Percentiles rank a stretch among this genome's conserved stretches.
phyloP scores from a whole-genome alignment of 2,888 invertebrate genomes.

The Dimorphilus gyrociliatus region DNA sequence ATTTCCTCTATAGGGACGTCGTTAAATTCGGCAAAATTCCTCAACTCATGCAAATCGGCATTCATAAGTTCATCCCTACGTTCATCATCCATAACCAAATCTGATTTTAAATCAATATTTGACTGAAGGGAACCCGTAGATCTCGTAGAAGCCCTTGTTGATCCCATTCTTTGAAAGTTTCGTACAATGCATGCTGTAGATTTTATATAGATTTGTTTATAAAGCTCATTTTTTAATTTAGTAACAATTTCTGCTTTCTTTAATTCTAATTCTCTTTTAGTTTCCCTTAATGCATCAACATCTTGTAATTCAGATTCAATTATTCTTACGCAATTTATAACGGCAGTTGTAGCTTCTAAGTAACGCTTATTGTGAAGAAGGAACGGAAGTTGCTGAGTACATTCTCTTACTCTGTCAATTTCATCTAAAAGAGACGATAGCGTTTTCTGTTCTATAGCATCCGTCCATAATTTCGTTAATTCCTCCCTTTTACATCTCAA shows the following conservation, averaged over 20 bases:
- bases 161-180: slow-evolving; percentile 23
- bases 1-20: slow-evolving; percentile 23
- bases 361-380: neutral
- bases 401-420: slow-evolving; percentile 48
- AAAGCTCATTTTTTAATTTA: slow-evolving; percentile 50
- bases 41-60: neutral
- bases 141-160: slow-evolving; percentile 40
- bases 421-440: slow-evolving; percentile 71
- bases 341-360: too few species aligned
- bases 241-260: slow-evolving; percentile 44
- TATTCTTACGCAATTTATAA: too few species aligned
- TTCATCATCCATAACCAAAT: too few species aligned
- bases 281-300: slow-evolving; percentile 65
- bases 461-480: slow-evolving; percentile 76
- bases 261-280: slow-evolving; percentile 55
- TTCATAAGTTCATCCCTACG: neutral
- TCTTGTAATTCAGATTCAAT: slow-evolving; percentile 57
- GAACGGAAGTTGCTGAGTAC: neutral
- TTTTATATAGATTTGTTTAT: slow-evolving; percentile 52
- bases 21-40: neutral
- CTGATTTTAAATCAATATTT: too few species aligned
- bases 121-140: too few species aligned
- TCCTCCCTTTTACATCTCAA: slow-evolving; percentile 80
- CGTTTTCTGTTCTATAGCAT: slow-evolving; percentile 86
- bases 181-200: slow-evolving; percentile 44